Percentiles rank a stretch among this genome's conserved stretches.
Evolutionary conservation across 1,140 invertebrate genomes (phyloP).

Genomic region (Ceratoteleas bidentatus): DNA sequence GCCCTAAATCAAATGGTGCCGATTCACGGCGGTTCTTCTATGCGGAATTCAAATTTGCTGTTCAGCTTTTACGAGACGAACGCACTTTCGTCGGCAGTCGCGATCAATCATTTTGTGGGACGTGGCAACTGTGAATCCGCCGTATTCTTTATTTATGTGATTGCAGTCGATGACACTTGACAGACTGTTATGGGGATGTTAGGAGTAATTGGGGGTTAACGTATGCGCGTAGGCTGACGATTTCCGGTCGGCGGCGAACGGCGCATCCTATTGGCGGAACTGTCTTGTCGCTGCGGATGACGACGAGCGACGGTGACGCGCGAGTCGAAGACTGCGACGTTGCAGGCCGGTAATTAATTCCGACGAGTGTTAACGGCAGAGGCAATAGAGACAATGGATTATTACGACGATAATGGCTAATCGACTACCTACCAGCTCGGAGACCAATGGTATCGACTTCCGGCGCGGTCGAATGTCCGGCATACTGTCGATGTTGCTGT

Average conservation of each 20-base stretch:
- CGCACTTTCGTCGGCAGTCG: not conserved
- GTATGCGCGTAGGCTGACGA: constrained; percentile 33
- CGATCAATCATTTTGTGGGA: not conserved
- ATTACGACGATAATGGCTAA: constrained; percentile 69
- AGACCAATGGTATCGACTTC: constrained; percentile 98
- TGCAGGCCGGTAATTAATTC: constrained; percentile 70
- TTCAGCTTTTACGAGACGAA: no score
- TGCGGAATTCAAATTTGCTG: no score
- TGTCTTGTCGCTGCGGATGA: constrained; percentile 30
- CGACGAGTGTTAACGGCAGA: constrained; percentile 68
- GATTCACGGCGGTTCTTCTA: no score
- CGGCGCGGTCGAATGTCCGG: constrained; percentile 97
- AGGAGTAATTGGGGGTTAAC: constrained; percentile 14
- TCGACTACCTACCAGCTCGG: constrained; percentile 95
- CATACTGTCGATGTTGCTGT: constrained; percentile 99
- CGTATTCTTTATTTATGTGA: not conserved
- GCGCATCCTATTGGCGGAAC: constrained; percentile 49
- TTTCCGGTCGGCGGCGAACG: constrained; percentile 34
- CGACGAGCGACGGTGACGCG: constrained; percentile 53
- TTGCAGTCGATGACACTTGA: not conserved
- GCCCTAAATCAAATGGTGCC: no score
- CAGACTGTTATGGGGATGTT: constrained; percentile 5
- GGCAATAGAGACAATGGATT: constrained; percentile 67
- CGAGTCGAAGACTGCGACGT: constrained; percentile 53
- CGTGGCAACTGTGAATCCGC: not conserved